Base-by-base conservation (phyloP, 2,888 invertebrate species). In the Anodontia alba region DNA sequence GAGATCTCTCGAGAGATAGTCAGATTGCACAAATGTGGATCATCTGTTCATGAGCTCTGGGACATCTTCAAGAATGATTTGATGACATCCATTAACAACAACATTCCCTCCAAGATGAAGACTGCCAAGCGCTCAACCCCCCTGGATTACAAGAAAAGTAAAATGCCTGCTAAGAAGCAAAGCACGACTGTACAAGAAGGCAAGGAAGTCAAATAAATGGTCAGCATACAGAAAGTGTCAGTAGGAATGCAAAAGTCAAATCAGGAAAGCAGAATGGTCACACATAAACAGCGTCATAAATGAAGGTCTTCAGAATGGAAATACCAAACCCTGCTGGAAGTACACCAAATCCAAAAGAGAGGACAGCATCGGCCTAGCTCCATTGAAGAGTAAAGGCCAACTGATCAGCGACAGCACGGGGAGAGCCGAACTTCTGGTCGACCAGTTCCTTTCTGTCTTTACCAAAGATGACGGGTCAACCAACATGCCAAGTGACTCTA, bases 301-400 rank as follows among this genome's bases (percentile, higher is more conserved):
- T 31, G 81, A 86, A 38, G 81, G 80, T 0, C 77, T 83, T 5
- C 29, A 80, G 70, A 42, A 78, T 8, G 83, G 83, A 31, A 84
- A 81, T 72, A 71, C 72, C 20, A 86, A 83, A 74, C 75, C 79
- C 10, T 81, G 81, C 54, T 83, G 62, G 69, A 81, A 26, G 42
- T 54, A 77, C 54, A 36, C 26, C 62, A 80, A 79, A 62, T 36
- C 33, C 15, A 81, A 81, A 51, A 46, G 49, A 1, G 49, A 81
- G 66, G 62, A 81, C 26, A 54, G 42, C 15, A 36, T 36, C 1
- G 77, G 74, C 8, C 36, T 75, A 10, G 72, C 81, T 23, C 76
- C 76, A 38, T 73, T 82, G 12, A 68, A 69, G 36, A 42, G 43
- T 29, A 72, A 69, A 31, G 43, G 23, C 0, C 20, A 62, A 8